Evolutionary conservation across 2,113 vertebrate genomes (phyloP).

Genomic region (Actenoides lindsayi): DNA sequence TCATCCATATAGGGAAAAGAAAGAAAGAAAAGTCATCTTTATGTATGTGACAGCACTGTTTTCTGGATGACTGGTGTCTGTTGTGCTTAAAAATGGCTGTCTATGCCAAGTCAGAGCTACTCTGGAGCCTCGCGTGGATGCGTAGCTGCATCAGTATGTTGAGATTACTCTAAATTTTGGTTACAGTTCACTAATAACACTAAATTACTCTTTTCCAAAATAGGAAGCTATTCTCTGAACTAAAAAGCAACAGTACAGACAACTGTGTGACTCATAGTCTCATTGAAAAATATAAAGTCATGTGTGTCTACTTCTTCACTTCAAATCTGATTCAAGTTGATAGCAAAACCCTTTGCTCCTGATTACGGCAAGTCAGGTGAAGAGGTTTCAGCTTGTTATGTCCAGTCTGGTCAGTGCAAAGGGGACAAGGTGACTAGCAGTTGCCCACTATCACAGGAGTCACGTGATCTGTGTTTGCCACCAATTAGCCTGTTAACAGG

Average conservation of each 20-base stretch:
- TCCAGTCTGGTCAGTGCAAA: background rate
- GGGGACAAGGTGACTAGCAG: background rate
- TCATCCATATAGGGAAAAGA: background rate
- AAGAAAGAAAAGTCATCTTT: slow-evolving; percentile 27
- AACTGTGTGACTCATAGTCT: background rate
- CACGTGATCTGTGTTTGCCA: background rate
- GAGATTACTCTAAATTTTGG: slow-evolving; percentile 16
- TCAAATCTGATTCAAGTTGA: background rate
- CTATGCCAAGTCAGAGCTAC: background rate
- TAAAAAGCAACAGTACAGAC: background rate
- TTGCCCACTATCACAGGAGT: background rate
- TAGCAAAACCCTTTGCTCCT: background rate
- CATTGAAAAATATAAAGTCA: background rate
- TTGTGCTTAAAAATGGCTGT: slow-evolving; percentile 2
- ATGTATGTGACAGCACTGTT: slow-evolving; percentile 16
- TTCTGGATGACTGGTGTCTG: slow-evolving; percentile 24
- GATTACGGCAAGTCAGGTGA: background rate
- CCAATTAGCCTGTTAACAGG: fast-evolving
- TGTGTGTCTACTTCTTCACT: background rate
- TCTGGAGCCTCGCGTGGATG: background rate
- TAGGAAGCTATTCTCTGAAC: background rate
- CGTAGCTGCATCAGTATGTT: background rate
- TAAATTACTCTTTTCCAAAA: slow-evolving; percentile 14
- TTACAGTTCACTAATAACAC: slow-evolving; percentile 15
- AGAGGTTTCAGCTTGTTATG: background rate